phyloP scores from a whole-genome alignment of 2,797 vertebrate species.

The Iguana delicatissima region DNA sequence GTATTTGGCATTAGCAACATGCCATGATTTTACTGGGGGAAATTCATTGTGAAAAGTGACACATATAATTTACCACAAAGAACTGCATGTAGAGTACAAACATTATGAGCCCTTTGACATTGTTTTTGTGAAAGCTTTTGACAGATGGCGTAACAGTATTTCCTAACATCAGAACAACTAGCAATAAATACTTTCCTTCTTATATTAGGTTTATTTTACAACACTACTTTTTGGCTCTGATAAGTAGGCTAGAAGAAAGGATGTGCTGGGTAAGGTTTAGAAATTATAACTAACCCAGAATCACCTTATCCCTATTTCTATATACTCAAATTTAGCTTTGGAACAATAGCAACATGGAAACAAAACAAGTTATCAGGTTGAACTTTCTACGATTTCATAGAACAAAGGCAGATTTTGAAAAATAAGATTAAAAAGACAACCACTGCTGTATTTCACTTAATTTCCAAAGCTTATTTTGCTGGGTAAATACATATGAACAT shows the following conservation, averaged over 20 bases:
- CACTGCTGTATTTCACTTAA: background rate
- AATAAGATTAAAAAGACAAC: background rate
- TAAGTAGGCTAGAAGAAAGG: constrained; percentile 43
- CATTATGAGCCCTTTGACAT: constrained; percentile 27
- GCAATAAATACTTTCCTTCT: constrained; percentile 67
- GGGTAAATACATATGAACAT: constrained; percentile 55
- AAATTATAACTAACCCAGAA: constrained; percentile 57
- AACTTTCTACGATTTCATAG: background rate
- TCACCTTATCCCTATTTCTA: constrained; percentile 39
- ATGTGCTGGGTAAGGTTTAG: constrained; percentile 29
- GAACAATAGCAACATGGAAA: constrained; percentile 23
- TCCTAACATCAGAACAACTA: constrained; percentile 54
- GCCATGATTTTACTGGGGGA: constrained; percentile 38
- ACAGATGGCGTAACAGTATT: constrained; percentile 32
- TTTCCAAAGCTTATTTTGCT: background rate
- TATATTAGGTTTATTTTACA: constrained; percentile 55
- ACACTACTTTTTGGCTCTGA: constrained; percentile 55
- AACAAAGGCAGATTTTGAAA: background rate
- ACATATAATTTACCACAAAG: constrained; percentile 30
- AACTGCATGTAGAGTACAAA: constrained; percentile 7
- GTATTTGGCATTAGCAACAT: constrained; percentile 4
- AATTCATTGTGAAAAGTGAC: constrained; percentile 30
- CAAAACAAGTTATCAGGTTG: background rate
- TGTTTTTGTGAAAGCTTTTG: constrained; percentile 36
- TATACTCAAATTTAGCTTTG: constrained; percentile 1